Base-by-base conservation (phyloP, 1,140 invertebrate species). In the Aphelinus atriplicis region DNA sequence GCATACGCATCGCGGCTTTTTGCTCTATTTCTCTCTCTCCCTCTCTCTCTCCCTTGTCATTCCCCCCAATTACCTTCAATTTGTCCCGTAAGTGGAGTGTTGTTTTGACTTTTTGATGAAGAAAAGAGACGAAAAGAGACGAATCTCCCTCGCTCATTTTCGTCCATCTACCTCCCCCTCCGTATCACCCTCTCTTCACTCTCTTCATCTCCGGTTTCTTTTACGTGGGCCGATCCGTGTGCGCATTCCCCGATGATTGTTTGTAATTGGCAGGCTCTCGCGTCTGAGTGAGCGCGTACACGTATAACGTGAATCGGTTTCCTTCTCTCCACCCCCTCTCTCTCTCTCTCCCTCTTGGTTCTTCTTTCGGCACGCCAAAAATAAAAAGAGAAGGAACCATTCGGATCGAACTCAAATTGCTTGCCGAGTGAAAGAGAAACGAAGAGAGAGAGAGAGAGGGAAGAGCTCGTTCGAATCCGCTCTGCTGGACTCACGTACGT, bases 101-200 rank as follows among this genome's bases (percentile, higher is more conserved):
- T 66, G 63, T 73, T 73, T 66, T 73, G 63, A 73, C 56, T 73
- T 73, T 72, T 73, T 73, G 66, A 73, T 66, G 55, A 60, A 61
- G 58, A 71, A 71, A 71, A 55, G 48, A 62, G 48, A 55, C 46
- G 62, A 65, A 65, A 65, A 57, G n/a, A 4, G 45, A 2, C 45
- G 42, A 7, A 4, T 43, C 26, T 26, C 26, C 42, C 26, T 58
- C 26, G 26, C 9, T 50, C 48, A 53, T 64, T 9, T 48, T 43
- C 2, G 43, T 64, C 51, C 58, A 63, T 71, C 26, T 56, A 70
- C 56, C 65, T n/a, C 46, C 48, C 56, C 26, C 57, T 63, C 64
- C 2, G 3, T 47, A 51, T 72, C 55, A 4, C 43, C 47, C 55
- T 51, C 45, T 7, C 6, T 42, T 55, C 2, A 3, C 47, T 58